Base-by-base conservation (phyloP, 2,888 invertebrate species). In the Hyppa rectilinea region DNA sequence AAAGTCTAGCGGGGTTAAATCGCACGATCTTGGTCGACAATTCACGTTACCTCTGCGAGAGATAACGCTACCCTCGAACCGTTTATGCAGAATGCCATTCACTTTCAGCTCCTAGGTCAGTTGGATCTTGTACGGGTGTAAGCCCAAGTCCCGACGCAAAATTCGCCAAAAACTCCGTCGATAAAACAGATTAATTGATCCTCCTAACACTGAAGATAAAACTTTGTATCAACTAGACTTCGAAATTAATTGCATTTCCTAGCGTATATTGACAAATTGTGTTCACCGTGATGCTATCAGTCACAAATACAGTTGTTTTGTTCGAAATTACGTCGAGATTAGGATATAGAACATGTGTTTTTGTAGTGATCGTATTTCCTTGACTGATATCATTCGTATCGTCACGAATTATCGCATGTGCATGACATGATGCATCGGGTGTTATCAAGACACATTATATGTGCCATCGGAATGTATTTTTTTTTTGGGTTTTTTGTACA, bases 271-370 rank as follows among this genome's bases (percentile, higher is more conserved):
- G 49, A 56, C 29, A 17, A 64, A 56, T n/a, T 23, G 23, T 50
- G 43, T 40, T 69, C 2, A 29, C 10, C 4, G 29, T n/a, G 61
- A 62, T 40, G 49, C 52, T 61, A 77, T 71, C 56, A 58, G 2
- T 55, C 26, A 67, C 14, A 52, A 36, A 45, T 29, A 49, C 3
- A 14, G n/a, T 47, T 67, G 40, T 64, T 78, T 71, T 75, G 62
- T 34, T 38, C 59, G 36, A 58, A 66, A 64, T 70, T 58, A 64
- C 29, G 31, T 2, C 0, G 34, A 43, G 63, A 76, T 71, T 26
- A 49, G 10, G 31, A 53, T 36, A 29, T 5, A 6, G 36, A 63
- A 78, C 72, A 78, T 40, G 47, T 79, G 60, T 56, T 68, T 64
- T 52, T 38, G 45, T 34, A n/a, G 29, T 65, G 65, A 65, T 71